These are phyloP conservation scores for Xiphorhynchus elegans DNA, from an alignment of 2,113 vertebrate genomes.

Conservation along the genomic window DNA sequence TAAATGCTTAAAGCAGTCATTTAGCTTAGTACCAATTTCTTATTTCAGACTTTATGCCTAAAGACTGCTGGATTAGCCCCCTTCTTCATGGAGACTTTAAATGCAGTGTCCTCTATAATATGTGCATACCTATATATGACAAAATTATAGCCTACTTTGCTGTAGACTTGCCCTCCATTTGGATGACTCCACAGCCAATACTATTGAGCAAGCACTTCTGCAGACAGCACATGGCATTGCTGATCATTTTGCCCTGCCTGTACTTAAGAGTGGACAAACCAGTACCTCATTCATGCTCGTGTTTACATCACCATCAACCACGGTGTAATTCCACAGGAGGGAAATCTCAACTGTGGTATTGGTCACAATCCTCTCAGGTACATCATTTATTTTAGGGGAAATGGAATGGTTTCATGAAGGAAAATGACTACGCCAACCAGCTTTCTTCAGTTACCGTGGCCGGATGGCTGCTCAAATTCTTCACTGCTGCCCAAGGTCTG, in stretches of 20 bases:
- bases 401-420: not conserved
- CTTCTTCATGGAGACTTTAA: not conserved
- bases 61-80: not conserved
- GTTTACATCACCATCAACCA: not conserved
- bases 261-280: not conserved
- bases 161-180: not conserved
- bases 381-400: not conserved
- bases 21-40: not conserved
- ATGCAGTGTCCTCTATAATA: not conserved
- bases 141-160: not conserved
- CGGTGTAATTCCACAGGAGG: not conserved
- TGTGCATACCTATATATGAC: not conserved
- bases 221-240: not conserved
- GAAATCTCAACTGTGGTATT: not conserved
- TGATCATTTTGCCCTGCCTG: not conserved
- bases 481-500: not conserved
- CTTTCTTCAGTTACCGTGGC: not conserved
- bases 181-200: not conserved
- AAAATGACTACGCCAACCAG: not conserved
- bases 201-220: not conserved
- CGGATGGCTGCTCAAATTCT: not conserved
- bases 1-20: not conserved
- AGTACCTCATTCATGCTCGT: accelerated
- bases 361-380: not conserved
- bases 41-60: not conserved